phyloP scores from a whole-genome alignment of 2,113 vertebrate species.

The Mungos mungo region DNA sequence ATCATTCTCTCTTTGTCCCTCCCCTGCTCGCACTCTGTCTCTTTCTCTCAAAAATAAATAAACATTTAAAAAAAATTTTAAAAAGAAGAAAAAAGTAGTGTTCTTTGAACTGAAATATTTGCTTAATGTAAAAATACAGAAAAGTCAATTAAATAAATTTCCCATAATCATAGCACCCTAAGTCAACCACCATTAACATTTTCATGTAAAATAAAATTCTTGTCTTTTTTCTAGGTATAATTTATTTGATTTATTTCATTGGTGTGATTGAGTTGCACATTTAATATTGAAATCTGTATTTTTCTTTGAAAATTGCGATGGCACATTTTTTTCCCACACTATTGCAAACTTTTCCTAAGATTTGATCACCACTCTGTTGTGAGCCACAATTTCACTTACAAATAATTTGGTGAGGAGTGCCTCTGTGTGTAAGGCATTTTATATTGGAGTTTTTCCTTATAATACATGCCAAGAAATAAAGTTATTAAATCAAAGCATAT shows the following conservation, averaged over 20 bases:
- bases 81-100: background rate
- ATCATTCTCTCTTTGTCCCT: too few species aligned
- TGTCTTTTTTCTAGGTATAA: background rate
- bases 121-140: background rate
- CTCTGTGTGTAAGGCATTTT: background rate
- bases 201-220: background rate
- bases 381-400: background rate
- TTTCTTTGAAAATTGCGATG: background rate
- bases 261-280: background rate
- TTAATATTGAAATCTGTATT: background rate
- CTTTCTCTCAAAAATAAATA: too few species aligned
- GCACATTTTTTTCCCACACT: background rate
- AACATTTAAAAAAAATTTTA: too few species aligned
- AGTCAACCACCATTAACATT: background rate
- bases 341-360: background rate
- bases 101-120: conserved; percentile 1
- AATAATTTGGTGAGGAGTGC: conserved; percentile 23
- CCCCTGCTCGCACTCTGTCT: too few species aligned
- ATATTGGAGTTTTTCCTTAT: background rate
- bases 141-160: background rate
- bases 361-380: background rate
- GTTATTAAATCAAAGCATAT: conserved; percentile 18
- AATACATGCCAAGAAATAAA: conserved; percentile 36
- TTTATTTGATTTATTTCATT: conserved; percentile 21
- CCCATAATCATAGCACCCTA: background rate